Conservation (phyloP, 2,888 invertebrate species). For the Calliopum simillimum region DNA sequence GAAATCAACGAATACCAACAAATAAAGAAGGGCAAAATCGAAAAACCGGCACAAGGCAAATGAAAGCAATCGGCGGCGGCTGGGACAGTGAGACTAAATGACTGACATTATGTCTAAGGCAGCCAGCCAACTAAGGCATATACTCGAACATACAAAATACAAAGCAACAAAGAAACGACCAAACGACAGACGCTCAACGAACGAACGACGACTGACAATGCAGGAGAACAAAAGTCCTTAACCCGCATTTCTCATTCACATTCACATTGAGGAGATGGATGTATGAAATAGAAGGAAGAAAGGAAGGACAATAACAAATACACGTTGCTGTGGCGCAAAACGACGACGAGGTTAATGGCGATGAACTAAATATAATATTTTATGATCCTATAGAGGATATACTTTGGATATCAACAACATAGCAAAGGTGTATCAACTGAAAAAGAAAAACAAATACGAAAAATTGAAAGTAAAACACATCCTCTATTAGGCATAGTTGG, state of each 20-base stretch:
- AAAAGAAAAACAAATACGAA: too few species aligned
- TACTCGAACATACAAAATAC: too few species aligned
- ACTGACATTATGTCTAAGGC: neutral
- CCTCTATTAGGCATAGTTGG: too few species aligned
- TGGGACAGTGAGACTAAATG: neutral
- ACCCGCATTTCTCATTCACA: conserved; percentile 21
- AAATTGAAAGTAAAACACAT: too few species aligned
- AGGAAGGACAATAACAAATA: too few species aligned
- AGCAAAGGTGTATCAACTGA: too few species aligned
- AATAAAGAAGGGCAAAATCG: neutral
- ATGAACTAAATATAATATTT: conserved; percentile 20
- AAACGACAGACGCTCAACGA: neutral
- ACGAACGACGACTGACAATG: neutral
- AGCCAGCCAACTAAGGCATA: too few species aligned
- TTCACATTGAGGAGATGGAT: neutral
- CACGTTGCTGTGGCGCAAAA: neutral
- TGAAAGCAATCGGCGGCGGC: neutral
- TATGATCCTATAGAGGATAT: neutral
- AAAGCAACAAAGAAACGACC: too few species aligned
- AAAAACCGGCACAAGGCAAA: neutral
- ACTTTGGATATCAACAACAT: too few species aligned
- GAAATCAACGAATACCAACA: neutral
- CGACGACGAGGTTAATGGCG: conserved; percentile 9
- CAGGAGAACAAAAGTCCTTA: conserved; percentile 23
- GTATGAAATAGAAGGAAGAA: neutral